Evolutionary conservation across 2,797 vertebrate species (phyloP), one percentile per base, ranked within the genome.

Genomic region (Amazonetta brasiliensis): DNA sequence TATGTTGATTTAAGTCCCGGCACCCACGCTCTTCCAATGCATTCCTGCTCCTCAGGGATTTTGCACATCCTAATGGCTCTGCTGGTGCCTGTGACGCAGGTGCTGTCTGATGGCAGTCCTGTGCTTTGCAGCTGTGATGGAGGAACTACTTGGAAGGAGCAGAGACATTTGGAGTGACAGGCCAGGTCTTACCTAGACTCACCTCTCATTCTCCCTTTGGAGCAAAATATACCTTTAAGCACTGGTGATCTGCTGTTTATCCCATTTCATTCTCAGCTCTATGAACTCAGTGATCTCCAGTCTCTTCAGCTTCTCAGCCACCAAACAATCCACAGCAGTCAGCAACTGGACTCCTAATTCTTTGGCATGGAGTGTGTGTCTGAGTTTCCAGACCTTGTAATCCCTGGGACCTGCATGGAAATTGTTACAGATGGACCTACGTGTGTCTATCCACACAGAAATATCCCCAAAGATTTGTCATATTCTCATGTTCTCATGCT

Each of bases 341-440:
- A 88, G 63, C 79, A 77, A 62, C 25, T 37, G 28, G 48, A 48
- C 39, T 75, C 22, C 50, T 55, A 63, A 43, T 35, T 37, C 58
- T 58, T 60, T 80, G 35, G 37, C 35, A 64, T 44, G n/a, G 43
- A 64, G 7, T 0, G 1, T 12, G 35, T 48, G 28, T 48, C 58
- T 55, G 44, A 81, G 48, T 56, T 86, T 81, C 58, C 54, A 84
- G 50, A n/a, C 72, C 74, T 75, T 56, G 22, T 68, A 33, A 28
- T 85, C 48, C 44, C n/a, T 60, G 72, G 60, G 48, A 80, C 41
- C 43, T 88, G 89, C 58, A 63, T 43, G 73, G 86, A 90, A 92
- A 72, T 68, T 75, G 22, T 91, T 75, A 60, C 80, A 72, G 60
- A 56, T 88, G 69, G 33, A 68, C n/a, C 7, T 59, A 64, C 35